Evolutionary conservation across 2,888 invertebrate species (phyloP).

Genomic region (Cryptocheilus praepositus): DNA sequence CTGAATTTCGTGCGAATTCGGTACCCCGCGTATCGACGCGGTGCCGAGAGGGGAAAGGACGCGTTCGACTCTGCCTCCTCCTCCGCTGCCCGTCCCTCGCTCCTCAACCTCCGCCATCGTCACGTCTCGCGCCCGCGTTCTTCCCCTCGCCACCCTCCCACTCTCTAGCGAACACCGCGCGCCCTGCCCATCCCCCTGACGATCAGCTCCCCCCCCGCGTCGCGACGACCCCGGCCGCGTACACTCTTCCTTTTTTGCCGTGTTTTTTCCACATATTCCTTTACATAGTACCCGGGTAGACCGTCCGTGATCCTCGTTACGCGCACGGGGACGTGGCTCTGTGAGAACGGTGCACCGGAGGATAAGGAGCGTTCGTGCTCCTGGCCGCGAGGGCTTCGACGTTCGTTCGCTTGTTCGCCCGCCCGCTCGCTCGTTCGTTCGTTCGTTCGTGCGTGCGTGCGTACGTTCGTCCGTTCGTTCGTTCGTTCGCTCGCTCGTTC

Average conservation of each 20-base stretch:
- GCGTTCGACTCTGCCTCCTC: constrained; percentile 35
- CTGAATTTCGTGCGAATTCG: constrained; percentile 68
- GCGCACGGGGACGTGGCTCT: neutral
- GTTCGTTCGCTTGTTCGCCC: no score
- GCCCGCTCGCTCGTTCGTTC: neutral
- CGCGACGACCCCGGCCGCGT: constrained; percentile 4
- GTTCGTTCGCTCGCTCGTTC: no score
- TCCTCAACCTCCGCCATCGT: constrained; percentile 4
- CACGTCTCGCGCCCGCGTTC: constrained; percentile 13
- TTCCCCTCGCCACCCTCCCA: constrained; percentile 17
- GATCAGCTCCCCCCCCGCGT: constrained; percentile 34
- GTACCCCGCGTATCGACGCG: constrained; percentile 68
- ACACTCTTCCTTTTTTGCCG: constrained; percentile 45
- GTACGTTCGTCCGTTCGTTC: no score
- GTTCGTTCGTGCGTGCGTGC: neutral
- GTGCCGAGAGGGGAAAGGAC: constrained; percentile 54
- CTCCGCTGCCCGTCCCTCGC: constrained; percentile 11
- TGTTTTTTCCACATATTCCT: constrained; percentile 34
- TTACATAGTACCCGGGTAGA: constrained; percentile 1
- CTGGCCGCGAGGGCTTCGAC: no score
- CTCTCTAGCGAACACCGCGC: constrained; percentile 3
- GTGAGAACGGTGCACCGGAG: neutral
- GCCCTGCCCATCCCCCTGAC: constrained; percentile 40
- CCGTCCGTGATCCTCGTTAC: constrained; percentile 3
- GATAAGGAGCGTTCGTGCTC: no score